phyloP scores from a whole-genome alignment of 2,797 vertebrate genomes.

The Enteromius paludinosus region DNA sequence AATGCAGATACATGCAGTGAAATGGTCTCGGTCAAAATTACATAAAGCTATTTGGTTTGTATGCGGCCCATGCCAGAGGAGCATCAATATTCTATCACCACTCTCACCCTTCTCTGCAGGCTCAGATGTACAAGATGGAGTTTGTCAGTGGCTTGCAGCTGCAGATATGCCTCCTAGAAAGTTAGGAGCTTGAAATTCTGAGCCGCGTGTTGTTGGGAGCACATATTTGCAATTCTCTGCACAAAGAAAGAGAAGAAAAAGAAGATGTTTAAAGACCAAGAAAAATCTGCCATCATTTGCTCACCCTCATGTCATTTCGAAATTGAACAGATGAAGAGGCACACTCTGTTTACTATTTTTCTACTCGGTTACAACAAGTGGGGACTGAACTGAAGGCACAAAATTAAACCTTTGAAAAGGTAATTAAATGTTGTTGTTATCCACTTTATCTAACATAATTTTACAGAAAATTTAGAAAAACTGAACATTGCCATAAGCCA shows the following conservation, averaged over 20 bases:
- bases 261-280: slow-evolving; percentile 8
- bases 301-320: neutral
- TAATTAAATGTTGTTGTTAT: slow-evolving; percentile 5
- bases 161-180: slow-evolving; percentile 22
- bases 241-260: neutral
- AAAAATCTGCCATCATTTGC: neutral
- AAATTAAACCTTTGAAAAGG: neutral
- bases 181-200: slow-evolving; percentile 29
- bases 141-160: slow-evolving; percentile 18
- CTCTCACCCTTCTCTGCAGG: slow-evolving; percentile 18
- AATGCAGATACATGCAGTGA: neutral
- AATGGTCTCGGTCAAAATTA: slow-evolving; percentile 26
- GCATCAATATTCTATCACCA: slow-evolving; percentile 43
- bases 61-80: slow-evolving; percentile 26
- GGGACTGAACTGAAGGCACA: neutral
- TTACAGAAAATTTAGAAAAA: neutral
- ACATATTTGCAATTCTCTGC: slow-evolving; percentile 17
- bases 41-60: slow-evolving; percentile 44
- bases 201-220: neutral
- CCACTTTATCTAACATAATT: neutral
- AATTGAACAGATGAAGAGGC: neutral
- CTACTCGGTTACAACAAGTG: neutral
- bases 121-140: slow-evolving; percentile 32
- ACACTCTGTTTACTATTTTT: neutral
- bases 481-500: neutral